Evolutionary conservation across 2,797 vertebrate species (phyloP), one percentile per base, ranked within the genome.

Genomic region (Halcyon chelicuti): DNA sequence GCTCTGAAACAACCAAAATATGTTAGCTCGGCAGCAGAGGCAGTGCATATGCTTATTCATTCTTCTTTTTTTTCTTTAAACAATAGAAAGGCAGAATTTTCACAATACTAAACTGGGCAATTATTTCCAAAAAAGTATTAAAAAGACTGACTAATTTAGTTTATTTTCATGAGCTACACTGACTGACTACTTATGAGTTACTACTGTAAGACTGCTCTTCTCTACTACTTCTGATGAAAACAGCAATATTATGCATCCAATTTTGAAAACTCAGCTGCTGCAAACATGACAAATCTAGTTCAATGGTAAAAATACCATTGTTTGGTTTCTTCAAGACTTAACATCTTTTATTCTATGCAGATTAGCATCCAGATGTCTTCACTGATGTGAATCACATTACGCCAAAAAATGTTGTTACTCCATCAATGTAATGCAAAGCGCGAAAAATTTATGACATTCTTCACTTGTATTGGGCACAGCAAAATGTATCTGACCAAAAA

Each of bases 1-100:
- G 99, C 99, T 68, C 99, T 99, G 97, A 84, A 97, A 98, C 63
- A 74, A 40, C 25, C 23, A 23, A 60, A 51, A 7, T 2, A 18
- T 2, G 3, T 65, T 51, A 35, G 31, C 47, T 49, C 17, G 31
- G 28, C 37, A 92, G 66, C 33, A 78, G 49, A 68, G 20, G 7
- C 8, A 68, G 11, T 18, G 28, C 2, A 26, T 5, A 26, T 3
- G 1, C 19, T 61, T 74, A 77, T 37, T 51, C 10, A 42, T 42
- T 74, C 9, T 25, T 46, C 37, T 71, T 16, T 21, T 2, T 87
- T 57, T 76, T 62, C 22, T 68, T 86, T 52, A 61, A 71, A 9
- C 9, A 66, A 33, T 12, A 65, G 28, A 55, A 76, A 91, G 33
- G 46, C 7, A 74, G 13, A 81, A 85, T 8, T 52, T 93, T 26